Base-by-base conservation (phyloP, 2,888 invertebrate species). In the Cantharis rufa region DNA sequence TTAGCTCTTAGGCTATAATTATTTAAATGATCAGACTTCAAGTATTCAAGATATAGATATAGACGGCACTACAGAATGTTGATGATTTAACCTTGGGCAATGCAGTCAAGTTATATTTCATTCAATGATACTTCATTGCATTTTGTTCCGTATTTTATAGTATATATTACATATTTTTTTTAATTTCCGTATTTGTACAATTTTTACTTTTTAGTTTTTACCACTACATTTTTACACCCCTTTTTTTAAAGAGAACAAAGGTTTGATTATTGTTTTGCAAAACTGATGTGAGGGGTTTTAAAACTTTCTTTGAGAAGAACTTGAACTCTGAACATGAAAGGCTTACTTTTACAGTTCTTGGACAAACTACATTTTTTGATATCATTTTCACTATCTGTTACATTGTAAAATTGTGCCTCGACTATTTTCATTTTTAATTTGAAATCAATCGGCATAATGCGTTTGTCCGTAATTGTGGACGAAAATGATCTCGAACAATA, bases 1-100 rank as follows among this genome's bases (percentile, higher is more conserved):
- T 21, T 18, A 24, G 21, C 24, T 66, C 64, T 66, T 21, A 16
- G 24, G 64, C 21, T 66, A 66, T 66, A 66, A 66, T 66, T 66
- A 66, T 66, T 66, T 66, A 66, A 66, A 66, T 66, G 16, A 66
- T 66, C 64, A 66, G 24, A 66, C 64, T 66, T 66, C 64, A 66
- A 66, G n/a, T 48, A 48, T 48, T 48, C 48, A 2, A 66, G 24
- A 24, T 24, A 24, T 24, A 21, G 21, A 66, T 66, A 21, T 66
- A 66, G 24, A 18, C n/a, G 48, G 48, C n/a, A n/a, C 48, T 48
- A 48, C 48, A 48, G 48, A 48, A 48, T n/a, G 48, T 66, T n/a
- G 21, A 64, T 21, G 16, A n/a, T 64, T 64, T 21, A 64, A n/a
- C 64, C 64, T 15, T 66, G 16, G 64, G 64, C 18, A 21, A 66